Evolutionary conservation across 2,797 vertebrate species (phyloP).

Genomic region (Platalea minor): DNA sequence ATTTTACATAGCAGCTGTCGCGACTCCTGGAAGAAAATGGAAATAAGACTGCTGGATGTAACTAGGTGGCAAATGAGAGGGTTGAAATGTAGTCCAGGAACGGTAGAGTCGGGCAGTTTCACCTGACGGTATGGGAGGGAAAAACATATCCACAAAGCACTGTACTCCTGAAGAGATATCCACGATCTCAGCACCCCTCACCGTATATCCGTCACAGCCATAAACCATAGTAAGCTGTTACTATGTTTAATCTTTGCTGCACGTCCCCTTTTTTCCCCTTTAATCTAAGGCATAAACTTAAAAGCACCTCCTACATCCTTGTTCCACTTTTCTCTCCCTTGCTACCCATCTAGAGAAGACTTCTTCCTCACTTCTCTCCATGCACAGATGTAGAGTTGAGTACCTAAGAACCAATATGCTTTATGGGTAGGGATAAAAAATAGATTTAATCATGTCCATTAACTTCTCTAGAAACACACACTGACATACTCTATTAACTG

Average conservation of each 20-base stretch:
- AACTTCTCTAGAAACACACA: neutral
- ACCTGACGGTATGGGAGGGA: no score
- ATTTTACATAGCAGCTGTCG: neutral
- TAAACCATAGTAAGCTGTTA: neutral
- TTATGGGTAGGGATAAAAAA: conserved; percentile 10
- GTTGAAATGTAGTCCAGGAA: neutral
- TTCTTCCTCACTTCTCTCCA: neutral
- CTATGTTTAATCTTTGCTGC: rapidly evolving
- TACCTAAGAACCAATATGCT: neutral
- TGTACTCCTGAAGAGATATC: neutral
- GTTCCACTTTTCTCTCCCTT: neutral
- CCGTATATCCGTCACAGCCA: rapidly evolving
- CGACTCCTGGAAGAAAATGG: neutral
- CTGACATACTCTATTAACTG: conserved; percentile 27
- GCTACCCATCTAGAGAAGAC: neutral
- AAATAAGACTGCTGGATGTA: neutral
- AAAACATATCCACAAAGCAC: neutral
- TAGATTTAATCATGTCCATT: neutral
- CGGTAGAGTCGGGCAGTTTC: neutral
- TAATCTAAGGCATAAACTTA: neutral
- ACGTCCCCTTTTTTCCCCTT: neutral
- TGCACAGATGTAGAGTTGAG: neutral
- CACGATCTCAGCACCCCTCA: no score
- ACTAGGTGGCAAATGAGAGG: neutral
- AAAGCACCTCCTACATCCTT: neutral